Evolutionary conservation across 2,797 vertebrate genomes (phyloP).

Genomic region (Okamejei kenojei): DNA sequence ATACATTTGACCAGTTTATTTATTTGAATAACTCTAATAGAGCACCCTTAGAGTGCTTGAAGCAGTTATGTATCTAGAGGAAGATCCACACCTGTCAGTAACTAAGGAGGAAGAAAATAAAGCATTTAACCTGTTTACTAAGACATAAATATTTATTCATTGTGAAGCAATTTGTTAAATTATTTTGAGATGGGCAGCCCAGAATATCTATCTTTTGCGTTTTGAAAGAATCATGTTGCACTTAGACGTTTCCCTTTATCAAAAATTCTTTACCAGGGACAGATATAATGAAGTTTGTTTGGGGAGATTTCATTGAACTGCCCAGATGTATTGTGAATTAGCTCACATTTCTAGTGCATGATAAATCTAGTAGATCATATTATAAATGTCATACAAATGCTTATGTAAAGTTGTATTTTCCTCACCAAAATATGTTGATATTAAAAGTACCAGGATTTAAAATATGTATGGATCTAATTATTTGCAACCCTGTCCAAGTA

Average conservation of each 20-base stretch:
- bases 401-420: slow-evolving; percentile 20
- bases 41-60: slow-evolving; percentile 24
- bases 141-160: slow-evolving; percentile 35
- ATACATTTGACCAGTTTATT: slow-evolving; percentile 35
- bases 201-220: background rate
- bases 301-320: background rate
- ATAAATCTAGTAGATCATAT: background rate
- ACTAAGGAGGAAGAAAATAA: background rate
- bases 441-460: slow-evolving; percentile 29
- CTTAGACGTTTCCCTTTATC: slow-evolving; percentile 14
- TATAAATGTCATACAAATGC: slow-evolving; percentile 5
- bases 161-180: slow-evolving; percentile 29
- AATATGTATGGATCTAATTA: slow-evolving; percentile 33
- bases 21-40: slow-evolving; percentile 33
- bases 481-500: slow-evolving; percentile 8
- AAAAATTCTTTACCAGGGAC: background rate
- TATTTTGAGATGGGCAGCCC: slow-evolving; percentile 10
- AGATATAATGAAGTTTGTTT: background rate
- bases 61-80: background rate
- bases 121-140: slow-evolving; percentile 19
- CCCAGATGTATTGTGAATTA: slow-evolving; percentile 1
- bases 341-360: slow-evolving; percentile 32
- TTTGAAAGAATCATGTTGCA: slow-evolving; percentile 9
- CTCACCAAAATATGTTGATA: slow-evolving; percentile 33
- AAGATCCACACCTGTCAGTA: background rate